phyloP scores from a whole-genome alignment of 2,113 vertebrate species.

The Lontra canadensis region DNA sequence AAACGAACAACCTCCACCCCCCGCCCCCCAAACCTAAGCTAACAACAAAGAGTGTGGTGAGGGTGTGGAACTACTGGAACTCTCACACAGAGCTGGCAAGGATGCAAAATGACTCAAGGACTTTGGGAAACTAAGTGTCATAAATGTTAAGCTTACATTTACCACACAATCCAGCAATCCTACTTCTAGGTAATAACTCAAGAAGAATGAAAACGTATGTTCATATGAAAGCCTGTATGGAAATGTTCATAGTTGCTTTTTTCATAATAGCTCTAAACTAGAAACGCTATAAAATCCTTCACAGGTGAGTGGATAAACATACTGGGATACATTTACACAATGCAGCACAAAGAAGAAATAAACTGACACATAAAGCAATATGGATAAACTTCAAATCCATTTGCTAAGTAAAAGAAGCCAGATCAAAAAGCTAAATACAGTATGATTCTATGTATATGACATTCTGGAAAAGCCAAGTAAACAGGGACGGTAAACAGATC shows the following conservation, averaged over 20 bases:
- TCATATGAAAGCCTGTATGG: background rate
- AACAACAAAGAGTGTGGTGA: background rate
- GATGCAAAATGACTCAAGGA: background rate
- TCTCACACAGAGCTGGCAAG: background rate
- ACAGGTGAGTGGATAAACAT: background rate
- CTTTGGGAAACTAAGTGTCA: background rate
- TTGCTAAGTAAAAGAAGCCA: background rate
- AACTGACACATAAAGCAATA: background rate
- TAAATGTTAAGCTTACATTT: background rate
- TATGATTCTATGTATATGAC: background rate
- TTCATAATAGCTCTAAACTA: background rate
- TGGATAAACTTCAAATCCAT: constrained; percentile 23
- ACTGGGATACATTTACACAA: background rate
- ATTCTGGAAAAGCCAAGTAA: background rate
- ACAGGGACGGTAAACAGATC: background rate
- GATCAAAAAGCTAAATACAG: background rate
- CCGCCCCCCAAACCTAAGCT: background rate
- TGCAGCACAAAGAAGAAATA: constrained; percentile 16
- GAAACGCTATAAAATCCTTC: background rate
- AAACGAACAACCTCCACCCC: background rate
- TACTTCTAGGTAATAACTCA: background rate
- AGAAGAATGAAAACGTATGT: background rate
- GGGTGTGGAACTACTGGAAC: background rate
- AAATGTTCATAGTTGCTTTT: constrained; percentile 7
- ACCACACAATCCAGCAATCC: background rate